Evolutionary conservation across 2,113 vertebrate species (phyloP), one percentile per base, ranked within the genome.

Genomic region (Talpa occidentalis): DNA sequence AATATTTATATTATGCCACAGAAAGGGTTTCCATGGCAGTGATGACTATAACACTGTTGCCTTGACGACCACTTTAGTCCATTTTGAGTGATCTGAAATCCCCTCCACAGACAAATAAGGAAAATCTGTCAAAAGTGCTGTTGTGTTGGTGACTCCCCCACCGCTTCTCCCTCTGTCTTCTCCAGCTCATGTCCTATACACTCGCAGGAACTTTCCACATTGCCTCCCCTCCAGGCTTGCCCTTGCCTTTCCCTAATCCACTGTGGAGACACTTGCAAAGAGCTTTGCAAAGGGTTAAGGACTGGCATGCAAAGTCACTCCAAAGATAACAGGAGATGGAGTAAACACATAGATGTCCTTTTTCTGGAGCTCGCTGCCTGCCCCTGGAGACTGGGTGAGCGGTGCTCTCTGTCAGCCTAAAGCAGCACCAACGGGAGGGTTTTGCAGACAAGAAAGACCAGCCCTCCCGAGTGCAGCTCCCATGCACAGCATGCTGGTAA

Each of bases 11-110:
- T 98, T 97, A 98, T 98, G 97, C 98, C 98, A 98, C 97, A 93
- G 96, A 98, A 96, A 98, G 96, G 94, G 98, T 98, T 98, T 98
- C 98, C 98, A 98, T 98, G 98, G 98, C 96, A 98, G 97, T 98
- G 98, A 98, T 32, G 97, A 98, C 96, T 98, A 96, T 91, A 98
- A 97, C 93, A 97, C 94, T 0, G 97, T 98, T 77, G 47, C 97
- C 98, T 97, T 98, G 97, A 96, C 97, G 98, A 98, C 98, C 92
- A 88, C 96, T 97, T 97, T 97, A 98, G 97, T 98, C 98, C 98
- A 91, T 98, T 97, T 97, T 98, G 96, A 98, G 98, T 95, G 93
- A 96, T 95, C 66, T 94, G 96, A 98, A 98, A 97, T 97, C 81
- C 95, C 93, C 90, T 97, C 97, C 91, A 97, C 76, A 97, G 97